Evolutionary conservation across 2,888 invertebrate genomes (phyloP).

Genomic region (Drosophila affinis): DNA sequence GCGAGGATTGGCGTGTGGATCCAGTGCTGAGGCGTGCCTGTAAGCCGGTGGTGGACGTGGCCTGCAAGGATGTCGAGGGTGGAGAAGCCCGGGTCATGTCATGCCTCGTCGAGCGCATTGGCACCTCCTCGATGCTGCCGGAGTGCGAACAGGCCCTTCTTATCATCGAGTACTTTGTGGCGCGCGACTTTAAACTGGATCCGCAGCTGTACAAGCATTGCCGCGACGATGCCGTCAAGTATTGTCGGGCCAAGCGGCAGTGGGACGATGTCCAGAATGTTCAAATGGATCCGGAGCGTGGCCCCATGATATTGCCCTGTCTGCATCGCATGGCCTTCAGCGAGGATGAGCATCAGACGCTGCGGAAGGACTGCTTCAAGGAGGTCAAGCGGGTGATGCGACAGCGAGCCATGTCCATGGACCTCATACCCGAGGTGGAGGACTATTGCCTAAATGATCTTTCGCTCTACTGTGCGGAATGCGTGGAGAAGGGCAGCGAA

Average conservation of each 20-base stretch:
- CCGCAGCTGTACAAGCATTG: conserved; percentile 94
- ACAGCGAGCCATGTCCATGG: conserved; percentile 95
- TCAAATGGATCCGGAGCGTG: conserved; percentile 90
- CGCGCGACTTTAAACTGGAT: conserved; percentile 96
- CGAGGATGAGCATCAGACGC: conserved; percentile 83
- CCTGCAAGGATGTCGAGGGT: conserved; percentile 89
- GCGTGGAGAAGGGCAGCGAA: conserved; percentile 95
- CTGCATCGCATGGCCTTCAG: conserved; percentile 90
- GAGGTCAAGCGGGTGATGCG: conserved; percentile 97
- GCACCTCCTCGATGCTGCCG: conserved; percentile 90
- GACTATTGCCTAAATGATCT: conserved; percentile 94
- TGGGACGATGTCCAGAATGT: conserved; percentile 88
- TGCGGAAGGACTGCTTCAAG: conserved; percentile 86
- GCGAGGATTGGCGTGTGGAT: conserved; percentile 97
- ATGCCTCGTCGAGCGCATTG: conserved; percentile 96
- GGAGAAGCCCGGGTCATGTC: conserved; percentile 94
- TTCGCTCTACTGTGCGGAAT: conserved; percentile 91
- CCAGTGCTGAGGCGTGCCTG: conserved; percentile 94
- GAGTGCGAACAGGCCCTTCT: conserved; percentile 96
- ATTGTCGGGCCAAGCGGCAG: conserved; percentile 91
- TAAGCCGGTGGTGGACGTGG: conserved; percentile 91
- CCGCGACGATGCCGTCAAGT: conserved; percentile 91
- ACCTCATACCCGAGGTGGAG: conserved; percentile 97
- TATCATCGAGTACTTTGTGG: conserved; percentile 98
- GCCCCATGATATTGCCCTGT: conserved; percentile 94